These are phyloP conservation scores for Danio albolineatus DNA, from an alignment of 2,797 vertebrate species.

Conservation along the genomic window DNA sequence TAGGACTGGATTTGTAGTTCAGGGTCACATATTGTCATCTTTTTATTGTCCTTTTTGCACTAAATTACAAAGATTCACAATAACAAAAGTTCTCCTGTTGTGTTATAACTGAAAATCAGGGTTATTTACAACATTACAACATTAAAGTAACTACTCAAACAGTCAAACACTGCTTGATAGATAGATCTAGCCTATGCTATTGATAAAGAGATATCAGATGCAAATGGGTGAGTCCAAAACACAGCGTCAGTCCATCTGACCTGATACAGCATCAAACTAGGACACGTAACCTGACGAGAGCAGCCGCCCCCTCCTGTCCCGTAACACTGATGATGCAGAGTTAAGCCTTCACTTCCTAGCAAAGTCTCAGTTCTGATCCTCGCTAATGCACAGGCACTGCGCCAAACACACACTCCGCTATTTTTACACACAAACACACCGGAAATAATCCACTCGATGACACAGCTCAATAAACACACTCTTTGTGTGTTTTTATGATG, in stretches of 20 bases:
- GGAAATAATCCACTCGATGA: conserved; percentile 21
- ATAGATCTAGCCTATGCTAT: background rate
- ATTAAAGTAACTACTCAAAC: background rate
- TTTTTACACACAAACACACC: conserved; percentile 27
- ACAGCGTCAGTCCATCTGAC: background rate
- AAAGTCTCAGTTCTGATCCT: conserved; percentile 44
- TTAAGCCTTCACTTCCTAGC: conserved; percentile 43
- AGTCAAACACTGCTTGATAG: too few species aligned
- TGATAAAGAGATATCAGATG: background rate
- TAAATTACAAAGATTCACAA: too few species aligned
- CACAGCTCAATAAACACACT: conserved; percentile 1
- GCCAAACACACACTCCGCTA: conserved; percentile 3
- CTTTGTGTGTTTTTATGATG: background rate
- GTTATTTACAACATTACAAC: too few species aligned
- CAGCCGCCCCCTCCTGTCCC: background rate
- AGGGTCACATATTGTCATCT: too few species aligned
- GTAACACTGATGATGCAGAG: background rate
- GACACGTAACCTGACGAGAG: conserved; percentile 15
- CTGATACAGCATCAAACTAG: conserved; percentile 12
- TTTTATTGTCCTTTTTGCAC: too few species aligned
- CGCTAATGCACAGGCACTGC: conserved; percentile 32
- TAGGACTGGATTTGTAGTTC: too few species aligned
- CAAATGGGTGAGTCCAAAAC: background rate
- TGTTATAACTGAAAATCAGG: too few species aligned
- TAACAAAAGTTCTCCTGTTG: too few species aligned